phyloP scores from a whole-genome alignment of 1,140 invertebrate genomes.

The Linepithema humile region DNA sequence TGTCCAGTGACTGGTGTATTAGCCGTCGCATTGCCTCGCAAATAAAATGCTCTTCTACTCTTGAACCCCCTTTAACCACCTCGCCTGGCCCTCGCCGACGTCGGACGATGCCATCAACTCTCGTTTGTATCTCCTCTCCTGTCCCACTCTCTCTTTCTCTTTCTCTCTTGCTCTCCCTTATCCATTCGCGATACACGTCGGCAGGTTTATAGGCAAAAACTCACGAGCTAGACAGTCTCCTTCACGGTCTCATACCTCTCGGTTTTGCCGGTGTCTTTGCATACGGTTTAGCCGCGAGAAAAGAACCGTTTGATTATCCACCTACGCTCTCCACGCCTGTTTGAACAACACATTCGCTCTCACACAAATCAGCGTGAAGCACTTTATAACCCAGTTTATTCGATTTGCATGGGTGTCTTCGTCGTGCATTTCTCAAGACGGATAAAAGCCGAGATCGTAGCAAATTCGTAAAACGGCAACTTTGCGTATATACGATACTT shows the following conservation, averaged over 20 bases:
- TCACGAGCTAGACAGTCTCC: slow-evolving; percentile 36
- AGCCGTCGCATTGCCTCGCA: slow-evolving; percentile 80
- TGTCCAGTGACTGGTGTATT: slow-evolving; percentile 84
- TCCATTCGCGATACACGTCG: slow-evolving; percentile 57
- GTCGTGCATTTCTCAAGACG: neutral
- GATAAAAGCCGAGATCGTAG: neutral
- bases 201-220: slow-evolving; percentile 64
- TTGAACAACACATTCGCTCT: neutral
- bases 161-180: slow-evolving; percentile 26
- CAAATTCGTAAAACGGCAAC: neutral
- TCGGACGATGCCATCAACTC: slow-evolving; percentile 74
- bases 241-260: slow-evolving; percentile 57
- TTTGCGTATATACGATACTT: neutral
- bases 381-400: slow-evolving; percentile 9
- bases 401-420: slow-evolving; percentile 18
- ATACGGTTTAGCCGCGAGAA: neutral
- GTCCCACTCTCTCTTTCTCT: slow-evolving; percentile 34
- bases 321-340: neutral
- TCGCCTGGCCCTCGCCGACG: slow-evolving; percentile 67
- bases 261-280: neutral
- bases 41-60: slow-evolving; percentile 81
- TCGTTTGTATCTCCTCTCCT: slow-evolving; percentile 65
- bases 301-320: slow-evolving; percentile 39
- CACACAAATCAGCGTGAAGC: slow-evolving; percentile 21
- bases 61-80: slow-evolving; percentile 75